Conservation (phyloP, 2,888 invertebrate genomes). For the Stegophylla sp. region DNA sequence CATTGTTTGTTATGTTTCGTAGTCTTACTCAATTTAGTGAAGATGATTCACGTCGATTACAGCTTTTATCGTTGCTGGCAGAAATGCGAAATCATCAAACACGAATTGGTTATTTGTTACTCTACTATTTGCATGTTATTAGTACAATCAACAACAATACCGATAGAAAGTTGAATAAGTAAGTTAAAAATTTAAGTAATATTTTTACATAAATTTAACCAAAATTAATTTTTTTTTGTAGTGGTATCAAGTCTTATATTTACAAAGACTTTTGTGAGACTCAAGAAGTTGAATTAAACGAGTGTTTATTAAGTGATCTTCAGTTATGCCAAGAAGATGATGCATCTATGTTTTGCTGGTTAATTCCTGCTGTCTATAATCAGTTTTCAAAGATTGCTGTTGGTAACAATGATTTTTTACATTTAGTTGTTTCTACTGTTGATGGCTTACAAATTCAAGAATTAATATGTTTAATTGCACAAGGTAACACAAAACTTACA, state of each 20-base stretch:
- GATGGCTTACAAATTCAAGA: conserved; percentile 90
- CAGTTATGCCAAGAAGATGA: conserved; percentile 87
- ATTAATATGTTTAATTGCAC: conserved; percentile 87
- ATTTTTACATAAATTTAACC: conserved; percentile 21
- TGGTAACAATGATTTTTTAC: conserved; percentile 86
- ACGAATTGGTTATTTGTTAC: conserved; percentile 81
- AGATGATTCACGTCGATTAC: conserved; percentile 79
- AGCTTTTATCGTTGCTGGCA: conserved; percentile 79
- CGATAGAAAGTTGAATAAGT: conserved; percentile 61
- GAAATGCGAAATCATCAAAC: conserved; percentile 78
- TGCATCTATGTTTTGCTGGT: conserved; percentile 85
- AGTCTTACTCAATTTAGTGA: conserved; percentile 77
- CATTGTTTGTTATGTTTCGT: conserved; percentile 86
- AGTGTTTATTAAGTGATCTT: conserved; percentile 80
- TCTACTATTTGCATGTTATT: conserved; percentile 73
- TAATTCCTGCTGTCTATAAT: conserved; percentile 90
- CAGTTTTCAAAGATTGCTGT: conserved; percentile 87
- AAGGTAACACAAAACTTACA: conserved; percentile 70
- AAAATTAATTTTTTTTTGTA: conserved; percentile 62
- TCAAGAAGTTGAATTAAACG: conserved; percentile 77
- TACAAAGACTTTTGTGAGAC: conserved; percentile 89
- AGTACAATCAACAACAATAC: conserved; percentile 57
- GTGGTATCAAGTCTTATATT: conserved; percentile 79
- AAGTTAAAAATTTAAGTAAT: conserved; percentile 45
- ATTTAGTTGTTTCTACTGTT: conserved; percentile 87